Base-by-base conservation (phyloP, 1,140 invertebrate species). In the Halesus radiatus region DNA sequence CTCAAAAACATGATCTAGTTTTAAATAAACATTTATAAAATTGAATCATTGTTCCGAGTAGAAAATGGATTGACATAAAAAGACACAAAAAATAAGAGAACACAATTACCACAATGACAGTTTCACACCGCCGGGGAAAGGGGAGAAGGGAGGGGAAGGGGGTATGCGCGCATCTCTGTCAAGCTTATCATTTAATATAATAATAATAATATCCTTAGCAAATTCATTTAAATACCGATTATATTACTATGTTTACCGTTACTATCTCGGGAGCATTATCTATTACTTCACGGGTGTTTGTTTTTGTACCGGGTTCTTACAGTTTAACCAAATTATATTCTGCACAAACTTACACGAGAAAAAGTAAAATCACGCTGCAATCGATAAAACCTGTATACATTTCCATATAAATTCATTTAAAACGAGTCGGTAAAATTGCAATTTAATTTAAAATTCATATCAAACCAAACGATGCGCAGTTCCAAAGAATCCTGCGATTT, bases 171-270 rank as follows among this genome's bases (percentile, higher is more conserved):
- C 72, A 75, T 62, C 72, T 15, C 54, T 76, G 75, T 76, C 75
- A 76, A 76, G 75, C 75, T 76, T 76, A 76, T 60, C 73, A 58
- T 45, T 62, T 76, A 76, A 66, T 64, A 37, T 76, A 64, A 76
- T 22, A 52, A 62, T 50, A 76, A 76, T 76, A 62, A 62, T 74
- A 74, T 76, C 75, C 72, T 75, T 75, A 75, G 32, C 53, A 75
- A 75, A 75, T 75, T 75, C 72, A 58, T 58, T 75, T 56, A 32
- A 64, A 76, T 76, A 76, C 58, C 29, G 29, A 18, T 20, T 58
- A 45, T 58, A 76, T 76, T 76, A 76, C 75, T 64, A 76, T 66
- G 75, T 76, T 76, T 76, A 54, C 54, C n/a, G 62, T 29, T 66
- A 32, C 22, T 66, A 66, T 66, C 62, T 66, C 37, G 37, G 37